These are phyloP conservation scores for Hyppa rectilinea DNA, from an alignment of 2,888 invertebrate genomes.

Conservation along the genomic window DNA sequence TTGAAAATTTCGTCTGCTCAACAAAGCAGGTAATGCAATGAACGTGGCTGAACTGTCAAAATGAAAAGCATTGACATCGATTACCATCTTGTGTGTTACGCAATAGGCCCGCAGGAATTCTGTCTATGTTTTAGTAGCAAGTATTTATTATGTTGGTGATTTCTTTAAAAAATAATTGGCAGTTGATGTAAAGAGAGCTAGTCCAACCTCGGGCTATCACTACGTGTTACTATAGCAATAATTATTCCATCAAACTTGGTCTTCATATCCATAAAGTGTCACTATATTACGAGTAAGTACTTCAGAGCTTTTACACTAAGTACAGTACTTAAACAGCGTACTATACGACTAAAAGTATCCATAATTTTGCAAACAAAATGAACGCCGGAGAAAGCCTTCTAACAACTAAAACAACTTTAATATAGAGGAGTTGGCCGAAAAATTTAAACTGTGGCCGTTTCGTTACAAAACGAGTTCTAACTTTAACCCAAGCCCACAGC, in stretches of 20 bases:
- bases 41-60: neutral
- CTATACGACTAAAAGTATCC: slow-evolving; percentile 52
- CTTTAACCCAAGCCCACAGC: no score
- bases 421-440: slow-evolving; percentile 21
- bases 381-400: slow-evolving; percentile 32
- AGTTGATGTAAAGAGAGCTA: neutral
- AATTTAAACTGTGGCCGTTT: neutral
- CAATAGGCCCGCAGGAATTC: neutral
- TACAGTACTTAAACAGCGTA: slow-evolving; percentile 48
- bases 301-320: slow-evolving; percentile 54
- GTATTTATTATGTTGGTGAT: neutral
- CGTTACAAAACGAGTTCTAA: neutral
- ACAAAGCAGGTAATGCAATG: neutral
- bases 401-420: slow-evolving; percentile 46
- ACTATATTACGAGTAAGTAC: slow-evolving; percentile 29
- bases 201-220: neutral
- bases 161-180: neutral
- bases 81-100: neutral
- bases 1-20: neutral
- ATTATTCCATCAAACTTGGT: slow-evolving; percentile 21
- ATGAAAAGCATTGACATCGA: neutral
- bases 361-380: slow-evolving; percentile 58
- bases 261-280: slow-evolving; percentile 39
- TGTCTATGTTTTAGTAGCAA: neutral
- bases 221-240: neutral